Evolutionary conservation across 2,113 vertebrate genomes (phyloP).

Genomic region (Tretioscincus oriximinensis): DNA sequence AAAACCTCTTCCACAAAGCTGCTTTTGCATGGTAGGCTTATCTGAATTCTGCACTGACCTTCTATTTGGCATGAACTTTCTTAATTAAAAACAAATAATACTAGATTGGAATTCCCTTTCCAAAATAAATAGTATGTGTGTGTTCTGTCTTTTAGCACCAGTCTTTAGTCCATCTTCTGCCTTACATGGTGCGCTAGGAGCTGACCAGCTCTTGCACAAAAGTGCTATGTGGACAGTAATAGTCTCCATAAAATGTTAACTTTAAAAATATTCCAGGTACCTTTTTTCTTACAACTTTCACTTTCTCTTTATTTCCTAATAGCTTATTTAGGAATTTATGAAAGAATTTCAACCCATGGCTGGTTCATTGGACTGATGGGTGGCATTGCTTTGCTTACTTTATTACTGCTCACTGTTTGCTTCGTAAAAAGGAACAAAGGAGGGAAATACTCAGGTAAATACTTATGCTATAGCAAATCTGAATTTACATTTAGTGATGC

Average conservation of each 20-base stretch:
- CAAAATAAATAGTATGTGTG: slow-evolving; percentile 31
- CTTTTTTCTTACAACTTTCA: neutral
- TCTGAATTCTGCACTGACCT: slow-evolving; percentile 40
- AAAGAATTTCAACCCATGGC: slow-evolving; percentile 89
- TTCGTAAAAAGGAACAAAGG: slow-evolving; percentile 96
- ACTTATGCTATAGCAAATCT: neutral
- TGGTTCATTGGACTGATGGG: slow-evolving; percentile 98
- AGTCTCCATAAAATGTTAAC: neutral
- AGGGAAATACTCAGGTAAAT: slow-evolving; percentile 95
- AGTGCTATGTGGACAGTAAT: neutral
- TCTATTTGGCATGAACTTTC: slow-evolving; percentile 48
- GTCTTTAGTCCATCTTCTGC: neutral
- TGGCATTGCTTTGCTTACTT: slow-evolving; percentile 90
- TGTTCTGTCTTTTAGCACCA: neutral
- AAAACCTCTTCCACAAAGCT: slow-evolving; percentile 34
- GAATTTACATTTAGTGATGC: neutral
- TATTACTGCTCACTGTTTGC: slow-evolving; percentile 87
- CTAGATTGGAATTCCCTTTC: slow-evolving; percentile 31
- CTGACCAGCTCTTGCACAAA: neutral
- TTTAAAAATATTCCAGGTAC: neutral
- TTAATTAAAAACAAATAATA: slow-evolving; percentile 30
- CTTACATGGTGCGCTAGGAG: neutral
- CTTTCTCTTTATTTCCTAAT: slow-evolving; percentile 25
- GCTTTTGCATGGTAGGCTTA: slow-evolving; percentile 53
- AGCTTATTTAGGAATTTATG: slow-evolving; percentile 88